Evolutionary conservation across 2,888 invertebrate genomes (phyloP).

Genomic region (Esperia sulphurella): DNA sequence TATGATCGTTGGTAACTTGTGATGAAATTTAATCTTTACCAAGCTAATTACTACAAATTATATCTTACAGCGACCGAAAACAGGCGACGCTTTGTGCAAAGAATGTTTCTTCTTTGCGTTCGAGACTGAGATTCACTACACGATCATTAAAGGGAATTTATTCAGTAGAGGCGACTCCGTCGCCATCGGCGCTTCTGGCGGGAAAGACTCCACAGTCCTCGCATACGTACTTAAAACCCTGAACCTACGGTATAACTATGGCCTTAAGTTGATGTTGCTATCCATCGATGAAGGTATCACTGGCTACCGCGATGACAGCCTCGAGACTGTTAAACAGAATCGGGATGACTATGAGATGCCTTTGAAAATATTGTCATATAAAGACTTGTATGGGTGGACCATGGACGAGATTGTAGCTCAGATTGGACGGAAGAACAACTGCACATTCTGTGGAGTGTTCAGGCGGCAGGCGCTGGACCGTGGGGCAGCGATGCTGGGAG

Average conservation of each 20-base stretch:
- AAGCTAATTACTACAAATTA: constrained; percentile 8
- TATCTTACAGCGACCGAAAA: constrained; percentile 89
- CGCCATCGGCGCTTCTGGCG: constrained; percentile 96
- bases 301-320: constrained; percentile 96
- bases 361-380: constrained; percentile 96
- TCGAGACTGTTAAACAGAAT: constrained; percentile 97
- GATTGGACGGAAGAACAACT: constrained; percentile 94
- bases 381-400: constrained; percentile 99
- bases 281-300: constrained; percentile 99
- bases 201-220: constrained; percentile 98
- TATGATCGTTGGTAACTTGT: background rate
- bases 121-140: constrained; percentile 96
- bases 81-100: constrained; percentile 94
- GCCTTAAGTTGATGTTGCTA: constrained; percentile 91
- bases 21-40: background rate
- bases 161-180: constrained; percentile 92
- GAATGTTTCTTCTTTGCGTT: constrained; percentile 96
- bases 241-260: constrained; percentile 94
- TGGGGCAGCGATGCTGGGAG: constrained; percentile 92
- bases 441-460: constrained; percentile 97
- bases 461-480: constrained; percentile 96
- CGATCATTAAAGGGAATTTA: constrained; percentile 88
- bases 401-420: constrained; percentile 98
- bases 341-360: constrained; percentile 95
- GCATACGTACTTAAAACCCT: constrained; percentile 95